Percentiles rank a stretch among this genome's conserved stretches.
These are phyloP conservation scores for Colaptes auratus DNA, from an alignment of 2,113 vertebrate genomes.

Conservation along the genomic window DNA sequence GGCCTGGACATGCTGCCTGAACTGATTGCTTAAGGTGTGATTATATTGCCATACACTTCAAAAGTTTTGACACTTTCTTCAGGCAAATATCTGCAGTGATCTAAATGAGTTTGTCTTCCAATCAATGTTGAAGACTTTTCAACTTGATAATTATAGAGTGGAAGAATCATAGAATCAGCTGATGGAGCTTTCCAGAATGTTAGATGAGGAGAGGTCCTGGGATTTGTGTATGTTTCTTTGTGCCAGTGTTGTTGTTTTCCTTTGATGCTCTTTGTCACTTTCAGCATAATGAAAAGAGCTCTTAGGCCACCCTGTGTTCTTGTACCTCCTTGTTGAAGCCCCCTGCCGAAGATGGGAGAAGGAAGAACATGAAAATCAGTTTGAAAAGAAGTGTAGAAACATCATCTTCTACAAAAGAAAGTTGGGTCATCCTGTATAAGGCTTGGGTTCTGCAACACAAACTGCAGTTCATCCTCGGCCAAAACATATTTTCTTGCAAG, in stretches of 20 bases:
- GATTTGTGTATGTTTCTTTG: not conserved
- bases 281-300: not conserved
- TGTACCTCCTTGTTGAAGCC: not conserved
- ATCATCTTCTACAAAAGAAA: not conserved
- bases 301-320: not conserved
- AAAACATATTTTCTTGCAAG: not conserved
- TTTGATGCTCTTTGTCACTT: not conserved
- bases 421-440: not conserved
- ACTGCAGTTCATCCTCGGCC: not conserved
- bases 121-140: not conserved
- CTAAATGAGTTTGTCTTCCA: not conserved
- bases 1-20: not conserved
- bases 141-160: not conserved
- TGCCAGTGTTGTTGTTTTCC: not conserved
- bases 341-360: not conserved
- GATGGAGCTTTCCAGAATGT: not conserved
- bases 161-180: not conserved
- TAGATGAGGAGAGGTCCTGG: not conserved
- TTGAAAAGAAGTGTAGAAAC: not conserved
- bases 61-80: not conserved
- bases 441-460: not conserved
- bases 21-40: not conserved
- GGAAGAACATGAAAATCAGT: not conserved
- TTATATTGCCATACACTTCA: not conserved
- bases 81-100: not conserved